Conservation (phyloP, 2,797 vertebrate genomes). For the Thalassophryne amazonica region DNA sequence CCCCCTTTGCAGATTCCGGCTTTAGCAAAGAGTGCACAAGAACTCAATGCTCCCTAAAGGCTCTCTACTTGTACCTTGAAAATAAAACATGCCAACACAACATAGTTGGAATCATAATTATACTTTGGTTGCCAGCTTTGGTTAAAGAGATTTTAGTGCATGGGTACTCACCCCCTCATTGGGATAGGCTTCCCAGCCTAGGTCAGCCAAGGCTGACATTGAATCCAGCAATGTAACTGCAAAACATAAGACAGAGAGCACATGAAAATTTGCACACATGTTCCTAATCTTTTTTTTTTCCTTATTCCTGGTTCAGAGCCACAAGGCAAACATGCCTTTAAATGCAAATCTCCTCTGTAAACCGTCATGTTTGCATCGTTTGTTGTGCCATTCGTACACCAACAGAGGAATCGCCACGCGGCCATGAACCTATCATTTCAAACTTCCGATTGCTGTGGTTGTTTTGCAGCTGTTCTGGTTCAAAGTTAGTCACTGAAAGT, state of each 20-base stretch:
- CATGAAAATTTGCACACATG: constrained; percentile 14
- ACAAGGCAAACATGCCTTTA: no score
- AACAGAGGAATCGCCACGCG: constrained; percentile 23
- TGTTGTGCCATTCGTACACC: constrained; percentile 21
- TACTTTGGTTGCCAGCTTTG: constrained; percentile 3
- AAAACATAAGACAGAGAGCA: constrained; percentile 32
- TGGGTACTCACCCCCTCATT: constrained; percentile 85
- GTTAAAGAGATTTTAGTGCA: no score
- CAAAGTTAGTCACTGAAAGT: constrained; percentile 19
- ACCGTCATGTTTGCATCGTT: constrained; percentile 4
- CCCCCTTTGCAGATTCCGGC: constrained; percentile 58
- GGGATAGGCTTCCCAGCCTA: constrained; percentile 85
- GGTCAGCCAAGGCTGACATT: constrained; percentile 83
- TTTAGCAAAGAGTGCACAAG: constrained; percentile 55
- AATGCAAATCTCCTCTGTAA: not conserved
- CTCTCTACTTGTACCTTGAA: constrained; percentile 7
- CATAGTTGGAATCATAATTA: constrained; percentile 17
- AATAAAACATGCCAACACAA: constrained; percentile 34
- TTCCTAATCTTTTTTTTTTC: no score
- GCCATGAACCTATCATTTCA: constrained; percentile 38
- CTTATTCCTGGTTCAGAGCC: no score
- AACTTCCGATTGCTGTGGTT: constrained; percentile 19
- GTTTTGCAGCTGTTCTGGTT: constrained; percentile 25
- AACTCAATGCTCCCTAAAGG: constrained; percentile 50
- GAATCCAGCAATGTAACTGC: constrained; percentile 84